Percentiles rank a stretch among this genome's conserved stretches.
phyloP scores from a whole-genome alignment of 2,888 invertebrate species.

The Lasioglossum zephyrum region DNA sequence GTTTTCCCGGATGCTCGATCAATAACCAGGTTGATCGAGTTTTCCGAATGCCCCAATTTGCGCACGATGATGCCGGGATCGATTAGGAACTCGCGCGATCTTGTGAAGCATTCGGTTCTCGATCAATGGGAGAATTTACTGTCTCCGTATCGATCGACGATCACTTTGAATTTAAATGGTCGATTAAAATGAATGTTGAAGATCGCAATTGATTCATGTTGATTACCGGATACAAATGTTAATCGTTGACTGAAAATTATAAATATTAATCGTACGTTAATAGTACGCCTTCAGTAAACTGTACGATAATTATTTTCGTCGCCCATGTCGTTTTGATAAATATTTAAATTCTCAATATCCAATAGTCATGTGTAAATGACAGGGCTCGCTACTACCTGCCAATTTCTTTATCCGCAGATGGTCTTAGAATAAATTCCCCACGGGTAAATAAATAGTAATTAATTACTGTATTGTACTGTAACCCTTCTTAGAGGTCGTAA shows the following conservation, averaged over 20 bases:
- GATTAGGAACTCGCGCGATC: neutral
- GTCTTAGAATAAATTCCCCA: neutral
- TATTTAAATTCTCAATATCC: neutral
- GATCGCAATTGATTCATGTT: neutral
- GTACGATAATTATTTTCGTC: neutral
- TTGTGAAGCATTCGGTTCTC: neutral
- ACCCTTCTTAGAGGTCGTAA: neutral
- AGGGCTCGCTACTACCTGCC: neutral
- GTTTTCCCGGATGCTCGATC: neutral
- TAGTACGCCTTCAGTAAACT: neutral
- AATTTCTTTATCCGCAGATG: neutral
- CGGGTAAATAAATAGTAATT: too few species aligned
- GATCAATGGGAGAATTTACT: neutral
- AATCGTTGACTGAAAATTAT: neutral
- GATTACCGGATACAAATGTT: neutral
- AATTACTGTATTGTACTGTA: neutral
- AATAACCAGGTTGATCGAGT: slow-evolving; percentile 14
- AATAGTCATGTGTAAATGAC: neutral
- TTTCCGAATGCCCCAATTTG: neutral
- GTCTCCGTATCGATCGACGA: neutral
- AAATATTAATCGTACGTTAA: neutral
- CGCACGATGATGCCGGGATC: neutral
- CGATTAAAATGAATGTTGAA: neutral
- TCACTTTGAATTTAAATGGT: neutral
- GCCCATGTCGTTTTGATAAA: neutral